Percentiles rank a stretch among this genome's conserved stretches.
Conservation (phyloP, 2,113 vertebrate species). For the Oryzias celebensis region DNA sequence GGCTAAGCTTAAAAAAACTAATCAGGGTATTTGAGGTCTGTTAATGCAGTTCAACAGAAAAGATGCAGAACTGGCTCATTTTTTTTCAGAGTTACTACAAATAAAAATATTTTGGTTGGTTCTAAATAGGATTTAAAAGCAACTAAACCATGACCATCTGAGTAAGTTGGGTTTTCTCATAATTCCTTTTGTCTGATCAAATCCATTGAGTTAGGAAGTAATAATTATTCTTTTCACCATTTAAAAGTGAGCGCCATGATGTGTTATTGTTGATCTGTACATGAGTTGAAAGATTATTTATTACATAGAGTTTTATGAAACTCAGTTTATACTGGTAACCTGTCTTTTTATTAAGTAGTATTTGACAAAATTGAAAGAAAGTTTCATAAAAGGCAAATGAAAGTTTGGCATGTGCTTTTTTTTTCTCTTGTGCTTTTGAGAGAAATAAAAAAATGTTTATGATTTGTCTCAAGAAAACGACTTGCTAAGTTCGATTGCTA, state of each 20-base stretch:
- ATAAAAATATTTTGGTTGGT: slow-evolving; percentile 16
- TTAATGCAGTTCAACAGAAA: slow-evolving; percentile 30
- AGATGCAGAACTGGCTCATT: slow-evolving; percentile 13
- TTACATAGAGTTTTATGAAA: not conserved
- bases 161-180: not conserved
- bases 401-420: not conserved
- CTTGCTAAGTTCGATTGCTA: not conserved
- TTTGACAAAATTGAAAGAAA: not conserved
- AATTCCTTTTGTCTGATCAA: slow-evolving; percentile 1
- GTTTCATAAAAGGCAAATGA: not conserved
- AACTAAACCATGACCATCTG: slow-evolving; percentile 8
- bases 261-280: slow-evolving; percentile 1
- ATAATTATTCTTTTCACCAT: too few species aligned
- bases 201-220: too few species aligned
- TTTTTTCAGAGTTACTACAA: slow-evolving; percentile 18
- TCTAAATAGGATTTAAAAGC: slow-evolving; percentile 3
- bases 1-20: slow-evolving; percentile 36
- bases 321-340: not conserved
- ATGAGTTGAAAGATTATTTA: not conserved
- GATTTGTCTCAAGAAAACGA: not conserved
- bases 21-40: slow-evolving; percentile 36
- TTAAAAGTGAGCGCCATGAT: not conserved
- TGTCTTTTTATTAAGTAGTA: not conserved
- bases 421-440: not conserved
- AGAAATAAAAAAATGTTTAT: not conserved